These are phyloP conservation scores for Rana temporaria DNA, from an alignment of 2,113 vertebrate species.

Conservation along the genomic window DNA sequence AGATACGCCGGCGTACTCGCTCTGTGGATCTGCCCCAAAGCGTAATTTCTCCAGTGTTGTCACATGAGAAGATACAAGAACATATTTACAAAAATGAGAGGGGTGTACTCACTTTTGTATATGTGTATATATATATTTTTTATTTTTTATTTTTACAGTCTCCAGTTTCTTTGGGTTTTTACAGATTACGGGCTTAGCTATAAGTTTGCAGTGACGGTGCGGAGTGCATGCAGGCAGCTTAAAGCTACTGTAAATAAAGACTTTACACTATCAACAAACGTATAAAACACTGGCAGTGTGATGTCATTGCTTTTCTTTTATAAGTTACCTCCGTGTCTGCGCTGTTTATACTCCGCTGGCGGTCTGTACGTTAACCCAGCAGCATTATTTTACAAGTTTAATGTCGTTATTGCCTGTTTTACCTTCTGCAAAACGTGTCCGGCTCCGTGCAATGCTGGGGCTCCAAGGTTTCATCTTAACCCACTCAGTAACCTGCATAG, in stretches of 20 bases:
- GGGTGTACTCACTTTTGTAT: too few species aligned
- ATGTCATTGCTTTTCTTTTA: slow-evolving; percentile 1
- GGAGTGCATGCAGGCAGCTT: background rate
- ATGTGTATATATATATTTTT: too few species aligned
- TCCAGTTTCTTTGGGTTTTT: too few species aligned
- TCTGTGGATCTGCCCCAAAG: too few species aligned
- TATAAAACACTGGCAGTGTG: background rate
- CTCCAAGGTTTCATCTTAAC: background rate
- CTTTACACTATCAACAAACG: background rate
- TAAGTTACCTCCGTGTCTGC: background rate
- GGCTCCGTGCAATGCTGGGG: too few species aligned
- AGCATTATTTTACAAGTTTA: slow-evolving; percentile 2
- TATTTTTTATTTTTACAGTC: too few species aligned
- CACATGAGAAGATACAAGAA: too few species aligned
- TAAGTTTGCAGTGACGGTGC: background rate
- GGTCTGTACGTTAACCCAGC: slow-evolving; percentile 1
- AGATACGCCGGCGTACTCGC: too few species aligned
- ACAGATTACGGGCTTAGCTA: too few species aligned
- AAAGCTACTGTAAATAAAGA: slow-evolving; percentile 6
- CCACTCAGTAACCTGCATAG: too few species aligned
- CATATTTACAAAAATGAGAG: too few species aligned
- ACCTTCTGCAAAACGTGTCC: background rate
- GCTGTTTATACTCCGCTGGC: slow-evolving; percentile 2
- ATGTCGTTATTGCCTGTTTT: background rate
- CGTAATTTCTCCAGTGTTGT: too few species aligned